These are phyloP conservation scores for Drosophila ficusphila DNA, from an alignment of 1,140 invertebrate genomes.

Conservation along the genomic window DNA sequence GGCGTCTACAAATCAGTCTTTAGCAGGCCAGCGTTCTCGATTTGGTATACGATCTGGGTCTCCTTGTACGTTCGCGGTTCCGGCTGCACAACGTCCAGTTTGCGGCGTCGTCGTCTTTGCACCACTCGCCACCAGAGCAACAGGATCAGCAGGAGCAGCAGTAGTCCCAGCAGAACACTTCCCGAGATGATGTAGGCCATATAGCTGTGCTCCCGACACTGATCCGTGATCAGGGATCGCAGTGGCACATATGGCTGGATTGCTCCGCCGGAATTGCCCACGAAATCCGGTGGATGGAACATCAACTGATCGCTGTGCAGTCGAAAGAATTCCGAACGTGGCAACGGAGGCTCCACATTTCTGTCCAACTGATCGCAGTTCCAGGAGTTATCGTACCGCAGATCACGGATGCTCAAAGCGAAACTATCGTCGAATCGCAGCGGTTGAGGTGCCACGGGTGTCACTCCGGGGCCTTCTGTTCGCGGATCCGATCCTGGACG, in stretches of 20 bases:
- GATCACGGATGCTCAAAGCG: slow-evolving; percentile 56
- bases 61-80: slow-evolving; percentile 92
- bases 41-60: slow-evolving; percentile 92
- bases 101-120: slow-evolving; percentile 84
- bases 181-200: slow-evolving; percentile 66
- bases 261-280: not conserved
- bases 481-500: slow-evolving; percentile 8
- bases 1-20: slow-evolving; percentile 89
- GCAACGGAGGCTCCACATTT: slow-evolving; percentile 54
- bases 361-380: slow-evolving; percentile 64
- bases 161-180: slow-evolving; percentile 77
- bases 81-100: slow-evolving; percentile 89
- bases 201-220: slow-evolving; percentile 64
- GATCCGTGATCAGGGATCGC: slow-evolving; percentile 49
- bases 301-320: slow-evolving; percentile 61
- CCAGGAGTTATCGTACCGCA: slow-evolving; percentile 68
- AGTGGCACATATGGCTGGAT: slow-evolving; percentile 16
- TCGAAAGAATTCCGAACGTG: slow-evolving; percentile 68
- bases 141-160: slow-evolving; percentile 81
- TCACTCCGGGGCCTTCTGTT: not conserved
- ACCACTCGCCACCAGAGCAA: slow-evolving; percentile 67
- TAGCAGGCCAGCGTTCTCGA: slow-evolving; percentile 91
- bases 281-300: slow-evolving; percentile 19
- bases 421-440: slow-evolving; percentile 66
- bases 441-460: slow-evolving; percentile 26